Evolutionary conservation across 2,113 vertebrate species (phyloP).

Genomic region (Micronycteris hirsuta): DNA sequence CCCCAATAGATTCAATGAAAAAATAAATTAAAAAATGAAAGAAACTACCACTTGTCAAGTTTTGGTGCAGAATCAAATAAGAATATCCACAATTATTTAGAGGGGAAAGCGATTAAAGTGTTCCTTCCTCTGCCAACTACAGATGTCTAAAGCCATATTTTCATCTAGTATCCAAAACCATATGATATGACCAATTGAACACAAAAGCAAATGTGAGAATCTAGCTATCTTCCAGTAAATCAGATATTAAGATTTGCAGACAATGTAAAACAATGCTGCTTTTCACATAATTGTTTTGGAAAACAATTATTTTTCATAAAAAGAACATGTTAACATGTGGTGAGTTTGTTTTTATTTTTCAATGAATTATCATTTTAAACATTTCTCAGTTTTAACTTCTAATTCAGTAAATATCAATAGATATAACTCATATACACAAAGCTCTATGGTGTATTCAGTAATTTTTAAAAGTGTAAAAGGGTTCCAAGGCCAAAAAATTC

Average conservation of each 20-base stretch:
- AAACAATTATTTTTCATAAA: background rate
- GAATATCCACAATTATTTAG: background rate
- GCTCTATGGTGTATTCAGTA: background rate
- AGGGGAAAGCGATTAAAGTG: background rate
- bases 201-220: background rate
- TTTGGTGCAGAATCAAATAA: background rate
- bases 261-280: background rate
- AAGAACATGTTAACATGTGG: background rate
- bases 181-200: background rate
- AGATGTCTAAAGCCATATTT: background rate
- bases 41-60: background rate
- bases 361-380: background rate
- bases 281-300: background rate
- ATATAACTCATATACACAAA: background rate
- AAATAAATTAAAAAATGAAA: background rate
- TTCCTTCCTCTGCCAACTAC: background rate
- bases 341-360: background rate
- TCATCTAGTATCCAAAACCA: background rate
- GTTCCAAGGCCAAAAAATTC: background rate
- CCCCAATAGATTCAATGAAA: too few species aligned
- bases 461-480: background rate
- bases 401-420: slow-evolving; percentile 20
- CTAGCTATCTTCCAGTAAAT: background rate
- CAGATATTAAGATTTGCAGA: background rate
- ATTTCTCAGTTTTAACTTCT: slow-evolving; percentile 6